These are phyloP conservation scores for Acromyrmex echinatior DNA, from an alignment of 1,140 invertebrate genomes.

Conservation along the genomic window DNA sequence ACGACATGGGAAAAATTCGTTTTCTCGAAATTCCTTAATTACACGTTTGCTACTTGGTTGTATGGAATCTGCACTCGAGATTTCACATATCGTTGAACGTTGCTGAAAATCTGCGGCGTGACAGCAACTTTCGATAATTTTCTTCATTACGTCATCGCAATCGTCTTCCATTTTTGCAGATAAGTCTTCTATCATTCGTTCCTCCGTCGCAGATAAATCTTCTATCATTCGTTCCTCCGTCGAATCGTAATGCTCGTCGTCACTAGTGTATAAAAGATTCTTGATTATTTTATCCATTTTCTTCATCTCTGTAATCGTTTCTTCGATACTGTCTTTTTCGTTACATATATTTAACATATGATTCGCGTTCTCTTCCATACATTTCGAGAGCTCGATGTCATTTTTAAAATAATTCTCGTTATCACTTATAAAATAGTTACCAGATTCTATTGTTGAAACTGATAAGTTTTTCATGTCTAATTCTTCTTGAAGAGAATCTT, in stretches of 20 bases:
- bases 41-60: not conserved
- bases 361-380: not conserved
- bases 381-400: not conserved
- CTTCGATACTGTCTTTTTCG: constrained; percentile 2
- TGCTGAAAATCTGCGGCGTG: not conserved
- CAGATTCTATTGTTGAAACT: not conserved
- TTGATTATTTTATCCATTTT: constrained; percentile 26
- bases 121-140: constrained; percentile 33
- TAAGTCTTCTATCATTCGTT: not conserved
- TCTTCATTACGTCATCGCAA: constrained; percentile 17
- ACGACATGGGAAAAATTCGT: not conserved
- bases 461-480: not conserved
- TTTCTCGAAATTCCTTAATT: not conserved
- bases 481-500: constrained; percentile 10
- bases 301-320: not conserved
- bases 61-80: not conserved
- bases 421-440: not conserved
- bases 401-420: not conserved
- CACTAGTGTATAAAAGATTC: not conserved
- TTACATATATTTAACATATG: not conserved
- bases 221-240: constrained; percentile 25
- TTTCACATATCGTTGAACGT: not conserved
- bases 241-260: constrained; percentile 11
- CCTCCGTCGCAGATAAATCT: not conserved
- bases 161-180: constrained; percentile 17